Evolutionary conservation across 2,888 invertebrate genomes (phyloP), one percentile per base, ranked within the genome.

Genomic region (Incurvaria masculella): DNA sequence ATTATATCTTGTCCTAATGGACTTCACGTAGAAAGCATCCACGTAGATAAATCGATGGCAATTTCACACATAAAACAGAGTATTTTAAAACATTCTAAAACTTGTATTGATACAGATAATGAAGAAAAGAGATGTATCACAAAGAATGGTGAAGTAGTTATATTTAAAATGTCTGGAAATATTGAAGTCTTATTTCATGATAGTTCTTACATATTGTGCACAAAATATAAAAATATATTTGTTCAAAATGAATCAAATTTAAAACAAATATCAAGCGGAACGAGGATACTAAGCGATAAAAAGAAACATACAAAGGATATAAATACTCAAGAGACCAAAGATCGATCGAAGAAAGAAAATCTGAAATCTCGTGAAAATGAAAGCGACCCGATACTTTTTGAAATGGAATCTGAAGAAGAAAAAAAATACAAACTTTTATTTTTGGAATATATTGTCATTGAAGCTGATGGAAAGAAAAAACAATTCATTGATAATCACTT

Each of bases 1-100:
- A 61, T 55, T 52, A 54, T 74, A 18, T 71, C 75, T 3, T 78
- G 75, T 72, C 75, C 76, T 2, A 78, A 74, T 53, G 79, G 79
- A 2, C 63, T 70, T 26, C 62, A 74, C 8, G 70, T 70, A 8
- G 72, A 76, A 57, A 71, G 63, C 49, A 63, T 78, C 18, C 61
- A 75, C 55, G 63, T 66, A 51, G 51, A 60, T 3, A 68, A 72
- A 55, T 68, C 68, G 2, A 50, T 62, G 14, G 51, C 53, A 45
- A 60, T 78, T 48, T 69, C 69, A 38, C 72, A 76, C 51, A 67
- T 79, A 10, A 78, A 72, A 52, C 76, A 75, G 57, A 67, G 60
- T 56, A 62, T 65, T 53, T 43, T 63, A 33, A 51, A 52, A 38
- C 50, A 56, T 4, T 44, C 55, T 23, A 47, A 57, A 3, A 38